These are phyloP conservation scores for Nyctereutes procyonoides DNA, from an alignment of 2,113 vertebrate genomes.

Conservation along the genomic window DNA sequence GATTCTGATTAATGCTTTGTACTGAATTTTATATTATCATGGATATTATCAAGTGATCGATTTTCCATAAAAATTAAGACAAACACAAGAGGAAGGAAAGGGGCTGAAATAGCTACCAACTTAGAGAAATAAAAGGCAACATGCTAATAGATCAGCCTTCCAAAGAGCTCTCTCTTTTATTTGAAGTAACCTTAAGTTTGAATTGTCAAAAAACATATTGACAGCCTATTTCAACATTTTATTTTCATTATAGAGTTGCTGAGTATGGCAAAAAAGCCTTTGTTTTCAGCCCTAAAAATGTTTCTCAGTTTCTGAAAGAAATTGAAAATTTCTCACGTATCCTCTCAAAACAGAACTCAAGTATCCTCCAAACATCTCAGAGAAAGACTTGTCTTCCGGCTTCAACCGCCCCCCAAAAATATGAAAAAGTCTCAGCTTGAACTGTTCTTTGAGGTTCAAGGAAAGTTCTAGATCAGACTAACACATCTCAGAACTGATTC, in stretches of 20 bases:
- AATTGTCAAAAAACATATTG: slow-evolving; percentile 41
- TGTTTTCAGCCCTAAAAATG: not conserved
- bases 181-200: slow-evolving; percentile 42
- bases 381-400: not conserved
- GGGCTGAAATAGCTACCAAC: not conserved
- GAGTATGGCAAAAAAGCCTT: not conserved
- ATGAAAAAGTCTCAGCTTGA: not conserved
- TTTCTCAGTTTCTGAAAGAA: slow-evolving; percentile 37
- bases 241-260: slow-evolving; percentile 24
- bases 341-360: not conserved
- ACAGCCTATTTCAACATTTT: slow-evolving; percentile 12
- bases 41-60: not conserved
- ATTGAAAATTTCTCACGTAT: not conserved
- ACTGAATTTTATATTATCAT: not conserved
- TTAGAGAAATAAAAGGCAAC: not conserved
- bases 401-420: not conserved
- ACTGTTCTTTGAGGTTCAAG: not conserved
- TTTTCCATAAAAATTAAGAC: slow-evolving; percentile 31
- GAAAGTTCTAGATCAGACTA: not conserved
- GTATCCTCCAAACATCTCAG: not conserved
- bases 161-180: not conserved
- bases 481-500: not conserved
- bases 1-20: not conserved
- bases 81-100: not conserved
- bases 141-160: not conserved